phyloP scores from a whole-genome alignment of 2,113 vertebrate genomes.

The Trichomycterus rosablanca region DNA sequence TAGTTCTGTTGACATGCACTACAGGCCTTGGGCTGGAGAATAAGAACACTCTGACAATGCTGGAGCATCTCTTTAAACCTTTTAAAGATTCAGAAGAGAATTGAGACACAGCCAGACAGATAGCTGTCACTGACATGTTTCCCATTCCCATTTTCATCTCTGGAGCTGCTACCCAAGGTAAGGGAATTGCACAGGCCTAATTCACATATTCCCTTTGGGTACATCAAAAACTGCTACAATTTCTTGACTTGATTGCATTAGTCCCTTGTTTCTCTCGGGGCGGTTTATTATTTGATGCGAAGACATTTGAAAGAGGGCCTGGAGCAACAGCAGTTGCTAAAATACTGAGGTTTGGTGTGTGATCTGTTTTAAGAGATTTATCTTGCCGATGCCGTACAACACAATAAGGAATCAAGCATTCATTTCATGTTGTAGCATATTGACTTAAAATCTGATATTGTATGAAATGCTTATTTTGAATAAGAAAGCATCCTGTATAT shows the following conservation, averaged over 20 bases:
- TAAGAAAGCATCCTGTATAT: too few relatives aligned
- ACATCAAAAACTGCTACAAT: slow-evolving; percentile 9
- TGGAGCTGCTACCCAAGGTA: not conserved
- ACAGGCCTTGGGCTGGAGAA: slow-evolving; percentile 44
- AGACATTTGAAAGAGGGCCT: not conserved
- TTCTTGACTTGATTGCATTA: slow-evolving; percentile 20
- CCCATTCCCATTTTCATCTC: not conserved
- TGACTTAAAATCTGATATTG: not conserved
- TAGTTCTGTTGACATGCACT: slow-evolving; percentile 41
- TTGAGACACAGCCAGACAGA: not conserved
- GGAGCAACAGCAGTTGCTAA: not conserved
- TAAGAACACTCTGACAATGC: slow-evolving; percentile 35
- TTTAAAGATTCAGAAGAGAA: slow-evolving; percentile 34
- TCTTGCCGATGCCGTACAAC: not conserved
- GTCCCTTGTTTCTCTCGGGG: slow-evolving; percentile 1
- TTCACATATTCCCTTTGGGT: slow-evolving; percentile 7
- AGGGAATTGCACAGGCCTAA: not conserved
- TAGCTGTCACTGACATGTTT: slow-evolving; percentile 3
- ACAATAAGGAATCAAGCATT: not conserved
- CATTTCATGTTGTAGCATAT: not conserved
- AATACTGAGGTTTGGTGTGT: not conserved
- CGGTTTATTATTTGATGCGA: not conserved
- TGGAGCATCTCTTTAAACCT: slow-evolving; percentile 15
- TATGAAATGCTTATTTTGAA: too few relatives aligned
- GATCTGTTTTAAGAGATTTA: not conserved